Evolutionary conservation across 1,140 invertebrate species (phyloP).

Genomic region (Metaphire vulgaris): DNA sequence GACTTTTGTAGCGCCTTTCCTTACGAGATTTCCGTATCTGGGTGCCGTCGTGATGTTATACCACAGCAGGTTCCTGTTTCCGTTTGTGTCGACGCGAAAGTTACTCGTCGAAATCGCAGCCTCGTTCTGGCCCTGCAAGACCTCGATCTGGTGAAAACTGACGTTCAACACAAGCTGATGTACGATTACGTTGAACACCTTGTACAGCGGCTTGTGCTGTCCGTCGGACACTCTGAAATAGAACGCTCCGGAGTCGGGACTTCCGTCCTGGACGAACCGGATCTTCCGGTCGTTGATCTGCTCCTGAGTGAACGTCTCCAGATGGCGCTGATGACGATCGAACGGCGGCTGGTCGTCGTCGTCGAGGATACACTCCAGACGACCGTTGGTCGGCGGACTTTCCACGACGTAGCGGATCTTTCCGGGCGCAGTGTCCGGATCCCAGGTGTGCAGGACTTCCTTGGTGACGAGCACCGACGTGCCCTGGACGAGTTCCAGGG

Average conservation of each 20-base stretch:
- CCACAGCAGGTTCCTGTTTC: slow-evolving; percentile 62
- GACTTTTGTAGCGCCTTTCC: no score
- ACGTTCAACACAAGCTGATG: slow-evolving; percentile 69
- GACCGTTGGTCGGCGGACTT: slow-evolving; percentile 42
- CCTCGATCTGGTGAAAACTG: slow-evolving; percentile 60
- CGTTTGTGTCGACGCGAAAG: slow-evolving; percentile 75
- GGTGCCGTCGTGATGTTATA: slow-evolving; percentile 73
- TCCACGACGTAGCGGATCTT: slow-evolving; percentile 42
- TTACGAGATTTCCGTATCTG: slow-evolving; percentile 66
- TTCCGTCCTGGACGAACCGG: slow-evolving; percentile 77
- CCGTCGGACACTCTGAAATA: slow-evolving; percentile 87
- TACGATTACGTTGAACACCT: slow-evolving; percentile 75
- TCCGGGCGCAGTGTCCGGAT: slow-evolving; percentile 43
- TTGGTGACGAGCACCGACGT: slow-evolving; percentile 35
- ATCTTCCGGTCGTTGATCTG: slow-evolving; percentile 53
- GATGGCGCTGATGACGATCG: no score
- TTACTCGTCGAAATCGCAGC: slow-evolving; percentile 68
- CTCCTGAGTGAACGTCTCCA: slow-evolving; percentile 43
- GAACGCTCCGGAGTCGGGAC: slow-evolving; percentile 65
- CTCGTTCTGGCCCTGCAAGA: slow-evolving; percentile 69
- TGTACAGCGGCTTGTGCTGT: slow-evolving; percentile 71
- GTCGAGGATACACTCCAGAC: slow-evolving; percentile 34
- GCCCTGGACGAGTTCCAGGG: slow-evolving; percentile 46
- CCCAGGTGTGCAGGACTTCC: slow-evolving; percentile 38
- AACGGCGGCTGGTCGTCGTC: neutral